Conservation (phyloP, 1,140 invertebrate genomes). For the Cryptotermes secundus region DNA sequence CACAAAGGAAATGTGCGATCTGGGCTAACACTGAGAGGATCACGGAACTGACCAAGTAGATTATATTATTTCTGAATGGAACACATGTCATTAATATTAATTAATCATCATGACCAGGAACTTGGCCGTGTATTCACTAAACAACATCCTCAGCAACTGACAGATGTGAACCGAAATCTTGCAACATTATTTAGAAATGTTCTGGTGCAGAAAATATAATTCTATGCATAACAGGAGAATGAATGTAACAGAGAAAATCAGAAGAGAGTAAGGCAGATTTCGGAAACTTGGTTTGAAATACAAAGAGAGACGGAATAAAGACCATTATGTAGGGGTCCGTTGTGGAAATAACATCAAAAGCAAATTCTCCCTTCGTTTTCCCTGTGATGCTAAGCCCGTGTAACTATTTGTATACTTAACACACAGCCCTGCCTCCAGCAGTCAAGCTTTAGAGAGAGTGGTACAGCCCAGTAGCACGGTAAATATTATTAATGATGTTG, state of each 20-base stretch:
- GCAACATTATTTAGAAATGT: not conserved
- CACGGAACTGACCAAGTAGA: no score
- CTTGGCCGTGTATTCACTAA: not conserved
- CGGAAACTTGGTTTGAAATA: not conserved
- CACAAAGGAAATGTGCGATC: no score
- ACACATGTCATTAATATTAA: not conserved
- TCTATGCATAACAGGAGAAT: not conserved
- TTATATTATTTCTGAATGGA: no score
- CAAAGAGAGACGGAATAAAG: not conserved
- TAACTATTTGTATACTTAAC: not conserved
- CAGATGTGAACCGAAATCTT: not conserved
- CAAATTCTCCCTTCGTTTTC: not conserved
- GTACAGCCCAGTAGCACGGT: not conserved
- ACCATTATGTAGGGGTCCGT: no score
- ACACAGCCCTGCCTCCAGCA: not conserved
- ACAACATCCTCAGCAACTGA: not conserved
- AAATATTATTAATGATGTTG: slow-evolving; percentile 9
- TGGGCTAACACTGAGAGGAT: no score
- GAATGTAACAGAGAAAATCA: no score
- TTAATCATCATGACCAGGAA: not conserved
- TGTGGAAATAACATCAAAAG: not conserved
- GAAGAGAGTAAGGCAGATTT: not conserved
- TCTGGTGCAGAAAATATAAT: not conserved
- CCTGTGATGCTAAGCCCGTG: not conserved
- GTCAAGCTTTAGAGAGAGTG: no score